Conservation (phyloP, 1,140 invertebrate species). For the Calephelis virginiensis region DNA sequence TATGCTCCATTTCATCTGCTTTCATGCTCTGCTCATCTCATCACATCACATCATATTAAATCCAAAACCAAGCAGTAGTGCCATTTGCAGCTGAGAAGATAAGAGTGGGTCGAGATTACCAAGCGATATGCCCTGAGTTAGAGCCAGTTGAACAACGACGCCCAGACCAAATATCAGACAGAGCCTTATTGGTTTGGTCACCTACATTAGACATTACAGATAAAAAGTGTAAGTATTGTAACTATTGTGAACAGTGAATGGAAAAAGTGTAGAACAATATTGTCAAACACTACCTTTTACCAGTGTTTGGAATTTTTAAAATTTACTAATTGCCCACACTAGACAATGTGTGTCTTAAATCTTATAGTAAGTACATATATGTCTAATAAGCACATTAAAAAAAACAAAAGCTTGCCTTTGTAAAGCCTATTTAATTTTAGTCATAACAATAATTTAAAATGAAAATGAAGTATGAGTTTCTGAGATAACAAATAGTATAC, state of each 20-base stretch:
- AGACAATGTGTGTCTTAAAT: too few species aligned
- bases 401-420: too few species aligned
- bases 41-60: constrained; percentile 52
- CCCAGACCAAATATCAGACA: constrained; percentile 84
- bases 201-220: constrained; percentile 93
- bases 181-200: constrained; percentile 96
- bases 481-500: too few species aligned
- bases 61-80: constrained; percentile 76
- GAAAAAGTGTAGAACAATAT: background rate
- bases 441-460: too few species aligned
- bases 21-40: constrained; percentile 66
- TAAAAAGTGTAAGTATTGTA: constrained; percentile 85
- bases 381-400: too few species aligned
- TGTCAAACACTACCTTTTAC: too few species aligned
- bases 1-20: constrained; percentile 74
- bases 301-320: too few species aligned
- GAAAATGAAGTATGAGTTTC: too few species aligned
- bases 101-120: constrained; percentile 95
- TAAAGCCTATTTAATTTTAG: too few species aligned
- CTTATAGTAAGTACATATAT: too few species aligned
- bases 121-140: constrained; percentile 92
- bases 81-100: constrained; percentile 93
- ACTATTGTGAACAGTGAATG: background rate
- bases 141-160: constrained; percentile 81
- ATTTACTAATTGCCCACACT: too few species aligned